Evolutionary conservation across 92 coral and sea anemone genomes (phyloP), one percentile per base, ranked within the genome.

Genomic region (Anthopleura xanthogrammica): DNA sequence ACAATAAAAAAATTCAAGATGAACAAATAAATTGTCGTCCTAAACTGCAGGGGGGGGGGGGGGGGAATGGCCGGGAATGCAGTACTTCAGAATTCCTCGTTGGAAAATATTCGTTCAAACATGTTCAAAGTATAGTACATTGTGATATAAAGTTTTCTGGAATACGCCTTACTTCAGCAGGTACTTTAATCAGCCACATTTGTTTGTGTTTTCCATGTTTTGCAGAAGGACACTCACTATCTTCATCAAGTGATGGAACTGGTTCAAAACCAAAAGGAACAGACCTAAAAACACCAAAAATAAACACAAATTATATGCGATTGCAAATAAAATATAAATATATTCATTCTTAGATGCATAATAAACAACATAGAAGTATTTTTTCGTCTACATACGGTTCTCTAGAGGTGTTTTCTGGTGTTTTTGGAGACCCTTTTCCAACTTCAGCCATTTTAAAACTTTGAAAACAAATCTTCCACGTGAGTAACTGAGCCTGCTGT

Each of bases 181-280:
- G 87, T 8, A 84, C 82, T 77, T 84, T 84, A 19, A 84, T 76
- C 52, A 84, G 29, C 87, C 87, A 84, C 39, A 84, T 58, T 8
- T 77, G 82, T 43, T 84, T 77, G 71, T 58, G 71, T 24, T 77
- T 84, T 23, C 57, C 65, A 10, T 64, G 75, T 42, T 84, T 82
- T 3, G 77, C 77, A 8, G 60, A 76, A 41, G 87, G 87, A 41
- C 87, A 84, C 2, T 50, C 14, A 17, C 76, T 77, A 71, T 83
- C 60, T 83, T 74, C 42, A 17, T 64, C 87, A 48, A 40, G 52
- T 12, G 70, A 14, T 5, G 39, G 41, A 0, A 84, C 87, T 1
- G 39, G 17, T 46, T 62, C 82, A 77, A 48, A 84, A 1, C 82
- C 87, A n/a, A 43, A n/a, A 10, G 87, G 87, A 9, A 57, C 80